Conservation (phyloP, 2,888 invertebrate genomes). For the Exephanes ischioxanthus region DNA sequence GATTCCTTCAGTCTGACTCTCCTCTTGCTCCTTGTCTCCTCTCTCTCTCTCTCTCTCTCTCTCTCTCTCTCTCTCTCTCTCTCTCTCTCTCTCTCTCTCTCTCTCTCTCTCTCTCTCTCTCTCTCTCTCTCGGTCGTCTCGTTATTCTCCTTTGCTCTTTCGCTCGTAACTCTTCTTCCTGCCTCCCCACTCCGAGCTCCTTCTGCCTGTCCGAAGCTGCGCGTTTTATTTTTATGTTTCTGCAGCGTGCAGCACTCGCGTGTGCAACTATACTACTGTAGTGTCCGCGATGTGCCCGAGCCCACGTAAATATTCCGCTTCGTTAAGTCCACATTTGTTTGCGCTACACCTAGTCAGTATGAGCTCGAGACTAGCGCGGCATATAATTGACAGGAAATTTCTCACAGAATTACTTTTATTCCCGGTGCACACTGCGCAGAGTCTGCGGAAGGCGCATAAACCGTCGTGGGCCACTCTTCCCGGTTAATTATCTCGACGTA, state of each 20-base stretch:
- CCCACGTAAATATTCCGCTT: conserved; percentile 63
- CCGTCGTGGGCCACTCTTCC: conserved; percentile 16
- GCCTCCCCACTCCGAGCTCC: conserved; percentile 23
- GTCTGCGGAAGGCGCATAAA: conserved; percentile 43
- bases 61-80: conserved; percentile 20
- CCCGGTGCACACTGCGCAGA: neutral
- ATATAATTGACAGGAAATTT: conserved; percentile 63
- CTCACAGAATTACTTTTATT: conserved; percentile 57
- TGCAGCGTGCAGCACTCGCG: conserved; percentile 1
- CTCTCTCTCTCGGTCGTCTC: conserved; percentile 33
- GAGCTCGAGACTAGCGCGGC: conserved; percentile 16
- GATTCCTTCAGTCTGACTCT: conserved; percentile 59
- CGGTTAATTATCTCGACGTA: conserved; percentile 52
- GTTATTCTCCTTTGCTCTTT: conserved; percentile 49
- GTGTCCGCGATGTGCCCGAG: conserved; percentile 32
- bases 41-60: conserved; percentile 24
- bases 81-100: conserved; percentile 28
- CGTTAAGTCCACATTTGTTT: conserved; percentile 62
- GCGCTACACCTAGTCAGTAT: conserved; percentile 43
- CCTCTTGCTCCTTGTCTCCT: conserved; percentile 23
- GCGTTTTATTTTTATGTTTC: conserved; percentile 3
- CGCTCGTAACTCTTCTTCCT: conserved; percentile 63
- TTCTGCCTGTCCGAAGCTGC: conserved; percentile 23
- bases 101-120: conserved; percentile 14
- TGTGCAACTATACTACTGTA: conserved; percentile 32